Evolutionary conservation across 2,113 vertebrate genomes (phyloP).

Genomic region (Desmodus rotundus): DNA sequence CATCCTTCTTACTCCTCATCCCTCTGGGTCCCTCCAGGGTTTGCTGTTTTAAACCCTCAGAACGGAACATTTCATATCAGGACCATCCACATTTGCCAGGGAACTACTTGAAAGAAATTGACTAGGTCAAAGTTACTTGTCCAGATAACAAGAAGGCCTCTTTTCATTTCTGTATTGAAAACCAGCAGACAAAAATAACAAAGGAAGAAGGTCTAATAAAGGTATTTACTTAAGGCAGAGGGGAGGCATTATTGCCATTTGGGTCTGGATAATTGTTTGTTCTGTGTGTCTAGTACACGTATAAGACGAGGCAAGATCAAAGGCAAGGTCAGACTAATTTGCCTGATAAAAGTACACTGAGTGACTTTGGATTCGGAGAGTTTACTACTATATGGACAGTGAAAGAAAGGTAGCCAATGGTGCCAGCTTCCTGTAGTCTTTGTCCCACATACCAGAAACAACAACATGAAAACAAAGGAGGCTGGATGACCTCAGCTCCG

Average conservation of each 20-base stretch:
- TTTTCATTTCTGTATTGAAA: constrained; percentile 30
- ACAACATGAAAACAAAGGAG: not conserved
- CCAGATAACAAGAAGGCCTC: not conserved
- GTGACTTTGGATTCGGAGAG: not conserved
- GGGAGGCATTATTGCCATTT: not conserved
- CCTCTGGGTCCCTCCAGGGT: not conserved
- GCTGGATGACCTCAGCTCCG: not conserved
- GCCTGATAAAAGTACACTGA: not conserved
- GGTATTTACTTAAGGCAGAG: constrained; percentile 4
- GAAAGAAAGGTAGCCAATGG: not conserved
- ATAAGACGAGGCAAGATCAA: not conserved
- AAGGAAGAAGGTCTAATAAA: constrained; percentile 24
- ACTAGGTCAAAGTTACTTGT: not conserved
- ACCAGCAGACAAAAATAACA: constrained; percentile 36
- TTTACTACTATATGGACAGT: not conserved
- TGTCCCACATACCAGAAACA: not conserved
- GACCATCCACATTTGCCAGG: not conserved
- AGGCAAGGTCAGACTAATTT: not conserved
- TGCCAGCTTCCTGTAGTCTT: not conserved
- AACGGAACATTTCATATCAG: constrained; percentile 18
- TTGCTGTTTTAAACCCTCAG: constrained; percentile 5
- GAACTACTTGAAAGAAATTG: constrained; percentile 29
- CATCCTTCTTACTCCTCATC: not conserved
- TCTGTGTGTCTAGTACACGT: not conserved
- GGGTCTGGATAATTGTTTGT: not conserved